A percentile compares a stretch with the other conserved stretches of the same genome.
phyloP scores from a whole-genome alignment of 2,113 vertebrate species.

The Ptilorrhoa leucosticta region DNA sequence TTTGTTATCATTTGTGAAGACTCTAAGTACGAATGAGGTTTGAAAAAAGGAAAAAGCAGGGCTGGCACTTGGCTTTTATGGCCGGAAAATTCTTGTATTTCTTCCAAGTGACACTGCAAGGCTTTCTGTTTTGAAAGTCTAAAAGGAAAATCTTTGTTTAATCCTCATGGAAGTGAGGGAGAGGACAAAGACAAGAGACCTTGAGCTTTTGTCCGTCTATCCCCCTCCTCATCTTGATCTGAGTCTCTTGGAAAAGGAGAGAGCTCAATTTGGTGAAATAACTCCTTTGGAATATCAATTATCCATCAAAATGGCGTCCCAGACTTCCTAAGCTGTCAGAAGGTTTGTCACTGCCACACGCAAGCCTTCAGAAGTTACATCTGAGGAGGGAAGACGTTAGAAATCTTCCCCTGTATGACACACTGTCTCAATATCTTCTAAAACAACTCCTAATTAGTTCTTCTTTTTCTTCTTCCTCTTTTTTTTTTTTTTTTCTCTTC shows the following conservation, averaged over 20 bases:
- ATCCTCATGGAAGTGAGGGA: neutral
- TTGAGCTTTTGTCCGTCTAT: neutral
- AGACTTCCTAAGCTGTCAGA: conserved; percentile 1
- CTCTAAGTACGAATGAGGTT: neutral
- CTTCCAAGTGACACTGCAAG: neutral
- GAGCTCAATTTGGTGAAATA: neutral
- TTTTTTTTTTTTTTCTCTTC: neutral
- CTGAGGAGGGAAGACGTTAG: neutral
- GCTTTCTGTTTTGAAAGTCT: neutral
- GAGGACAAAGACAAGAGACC: neutral
- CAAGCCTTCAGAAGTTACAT: conserved; percentile 36
- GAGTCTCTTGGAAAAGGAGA: neutral
- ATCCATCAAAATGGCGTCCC: neutral
- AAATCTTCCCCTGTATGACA: neutral
- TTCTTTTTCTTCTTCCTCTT: neutral
- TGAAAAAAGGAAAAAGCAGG: neutral
- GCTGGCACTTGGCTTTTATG: neutral
- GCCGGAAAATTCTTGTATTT: neutral
- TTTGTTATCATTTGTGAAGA: neutral
- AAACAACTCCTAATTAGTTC: conserved; percentile 21
- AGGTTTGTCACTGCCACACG: neutral
- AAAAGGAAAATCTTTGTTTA: neutral
- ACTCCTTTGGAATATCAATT: conserved; percentile 45
- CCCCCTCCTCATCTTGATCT: neutral
- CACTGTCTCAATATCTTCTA: neutral